These are phyloP conservation scores for Sympetrum striolatum DNA, from an alignment of 2,888 invertebrate species.

Conservation along the genomic window DNA sequence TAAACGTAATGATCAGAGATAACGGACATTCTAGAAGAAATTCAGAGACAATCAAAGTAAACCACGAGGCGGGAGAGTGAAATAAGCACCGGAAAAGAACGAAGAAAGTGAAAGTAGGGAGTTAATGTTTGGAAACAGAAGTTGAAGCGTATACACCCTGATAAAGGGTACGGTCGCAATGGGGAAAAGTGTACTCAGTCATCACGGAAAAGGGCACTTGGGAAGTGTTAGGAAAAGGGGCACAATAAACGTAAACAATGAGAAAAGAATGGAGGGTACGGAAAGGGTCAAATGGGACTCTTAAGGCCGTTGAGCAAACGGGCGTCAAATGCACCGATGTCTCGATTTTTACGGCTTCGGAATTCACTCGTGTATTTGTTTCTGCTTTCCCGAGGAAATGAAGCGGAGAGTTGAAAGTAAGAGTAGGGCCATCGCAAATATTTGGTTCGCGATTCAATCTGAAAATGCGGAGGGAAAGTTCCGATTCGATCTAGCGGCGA, in stretches of 20 bases:
- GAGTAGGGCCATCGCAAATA: not conserved
- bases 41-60: not conserved
- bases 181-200: not conserved
- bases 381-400: too few relatives aligned
- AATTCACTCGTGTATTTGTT: not conserved
- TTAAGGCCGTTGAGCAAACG: too few relatives aligned
- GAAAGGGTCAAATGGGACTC: not conserved
- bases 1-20: not conserved
- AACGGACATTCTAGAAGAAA: not conserved
- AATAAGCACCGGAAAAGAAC: not conserved
- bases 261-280: not conserved
- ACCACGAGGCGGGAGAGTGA: not conserved
- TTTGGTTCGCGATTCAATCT: too few relatives aligned
- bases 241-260: not conserved
- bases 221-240: not conserved
- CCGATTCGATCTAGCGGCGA: not conserved
- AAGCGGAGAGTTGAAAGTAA: not conserved
- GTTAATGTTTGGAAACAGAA: not conserved
- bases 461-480: not conserved
- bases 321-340: too few relatives aligned
- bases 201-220: not conserved
- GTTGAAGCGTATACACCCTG: not conserved
- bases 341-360: too few relatives aligned
- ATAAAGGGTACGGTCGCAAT: not conserved
- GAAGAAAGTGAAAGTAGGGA: not conserved